Evolutionary conservation across 1,140 invertebrate genomes (phyloP).

Genomic region (Bradysia coprophila): DNA sequence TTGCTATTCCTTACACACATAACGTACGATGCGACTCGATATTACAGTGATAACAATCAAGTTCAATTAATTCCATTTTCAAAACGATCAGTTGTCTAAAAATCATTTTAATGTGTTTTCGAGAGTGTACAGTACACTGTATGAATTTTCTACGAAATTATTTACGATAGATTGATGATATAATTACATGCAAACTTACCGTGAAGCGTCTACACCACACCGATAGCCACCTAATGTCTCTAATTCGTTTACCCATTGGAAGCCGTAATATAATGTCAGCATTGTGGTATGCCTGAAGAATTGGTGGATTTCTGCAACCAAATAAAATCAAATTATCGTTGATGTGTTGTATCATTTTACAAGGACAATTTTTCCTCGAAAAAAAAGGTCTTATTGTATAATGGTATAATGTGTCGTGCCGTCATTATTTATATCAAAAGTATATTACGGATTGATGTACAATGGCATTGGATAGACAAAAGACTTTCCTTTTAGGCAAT

Average conservation of each 20-base stretch:
- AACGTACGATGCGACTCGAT: not conserved
- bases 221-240: slow-evolving; percentile 74
- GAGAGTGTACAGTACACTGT: not conserved
- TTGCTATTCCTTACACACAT: not conserved
- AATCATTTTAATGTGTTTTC: not conserved
- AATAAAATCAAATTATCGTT: too few relatives aligned
- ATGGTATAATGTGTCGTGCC: too few relatives aligned
- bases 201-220: slow-evolving; percentile 81
- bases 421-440: too few relatives aligned
- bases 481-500: too few relatives aligned
- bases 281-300: slow-evolving; percentile 51
- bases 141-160: not conserved
- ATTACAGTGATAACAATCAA: not conserved
- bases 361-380: too few relatives aligned
- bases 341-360: too few relatives aligned
- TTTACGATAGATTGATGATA: not conserved
- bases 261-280: slow-evolving; percentile 66
- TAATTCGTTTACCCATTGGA: slow-evolving; percentile 60
- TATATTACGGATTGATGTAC: too few relatives aligned
- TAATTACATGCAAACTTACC: slow-evolving; percentile 55
- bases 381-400: too few relatives aligned
- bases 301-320: slow-evolving; percentile 58
- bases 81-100: not conserved
- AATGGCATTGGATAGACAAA: too few relatives aligned
- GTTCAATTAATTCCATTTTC: not conserved